Evolutionary conservation across 2,888 invertebrate species (phyloP).

Genomic region (Yponomeuta malinellus): DNA sequence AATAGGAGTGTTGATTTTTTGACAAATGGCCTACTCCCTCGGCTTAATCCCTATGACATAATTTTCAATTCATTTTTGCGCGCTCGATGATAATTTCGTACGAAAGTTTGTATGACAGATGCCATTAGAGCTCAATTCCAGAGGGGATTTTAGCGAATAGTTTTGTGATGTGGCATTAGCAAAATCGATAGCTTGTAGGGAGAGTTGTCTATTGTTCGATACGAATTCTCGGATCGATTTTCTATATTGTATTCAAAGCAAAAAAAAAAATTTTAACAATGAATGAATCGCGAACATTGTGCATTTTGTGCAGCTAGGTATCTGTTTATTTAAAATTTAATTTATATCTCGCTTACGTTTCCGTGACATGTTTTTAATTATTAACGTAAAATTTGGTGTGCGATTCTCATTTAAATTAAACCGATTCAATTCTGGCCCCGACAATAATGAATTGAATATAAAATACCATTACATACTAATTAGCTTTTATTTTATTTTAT

Average conservation of each 20-base stretch:
- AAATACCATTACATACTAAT: too few species aligned
- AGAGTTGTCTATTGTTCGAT: conserved; percentile 30
- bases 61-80: conserved; percentile 33
- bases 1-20: conserved; percentile 24
- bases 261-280: not conserved
- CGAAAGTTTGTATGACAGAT: conserved; percentile 42
- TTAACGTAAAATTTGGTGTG: too few species aligned
- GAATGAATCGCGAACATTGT: not conserved
- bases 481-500: too few species aligned
- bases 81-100: conserved; percentile 46
- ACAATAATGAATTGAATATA: too few species aligned
- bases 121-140: conserved; percentile 34
- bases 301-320: not conserved
- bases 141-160: conserved; percentile 38
- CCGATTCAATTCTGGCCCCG: too few species aligned
- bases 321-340: not conserved
- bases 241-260: not conserved
- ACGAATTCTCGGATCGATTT: conserved; percentile 21
- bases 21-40: conserved; percentile 29
- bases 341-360: not conserved
- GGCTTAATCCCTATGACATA: conserved; percentile 20
- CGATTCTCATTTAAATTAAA: too few species aligned
- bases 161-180: conserved; percentile 28
- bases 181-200: conserved; percentile 27
- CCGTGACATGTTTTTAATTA: not conserved